Conservation (phyloP, 92 coral and sea anemone species). For the Epizoanthus ramosus region DNA sequence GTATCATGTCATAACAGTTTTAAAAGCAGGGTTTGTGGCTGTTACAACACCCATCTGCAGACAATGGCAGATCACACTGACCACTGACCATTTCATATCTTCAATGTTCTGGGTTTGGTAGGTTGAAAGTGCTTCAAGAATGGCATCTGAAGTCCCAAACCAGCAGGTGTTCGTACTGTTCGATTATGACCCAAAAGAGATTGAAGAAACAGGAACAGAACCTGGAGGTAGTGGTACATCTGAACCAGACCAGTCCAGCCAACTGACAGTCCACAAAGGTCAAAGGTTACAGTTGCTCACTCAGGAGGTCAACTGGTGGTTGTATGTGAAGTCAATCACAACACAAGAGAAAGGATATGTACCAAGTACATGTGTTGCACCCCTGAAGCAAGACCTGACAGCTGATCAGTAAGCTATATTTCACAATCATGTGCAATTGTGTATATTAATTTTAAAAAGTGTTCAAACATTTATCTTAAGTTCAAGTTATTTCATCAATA, state of each 20-base stretch:
- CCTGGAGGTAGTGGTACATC: not conserved
- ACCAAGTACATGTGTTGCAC: constrained; percentile 64
- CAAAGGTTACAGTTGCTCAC: constrained; percentile 18
- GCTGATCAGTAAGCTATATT: constrained; percentile 66
- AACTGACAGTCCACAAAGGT: constrained; percentile 6
- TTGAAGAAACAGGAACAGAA: not conserved
- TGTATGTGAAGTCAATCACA: constrained; percentile 6
- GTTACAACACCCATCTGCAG: too few relatives aligned
- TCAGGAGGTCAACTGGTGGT: constrained; percentile 20
- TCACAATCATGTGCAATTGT: too few relatives aligned
- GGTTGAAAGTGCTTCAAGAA: too few relatives aligned
- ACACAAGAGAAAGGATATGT: constrained; percentile 27
- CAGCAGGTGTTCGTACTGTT: constrained; percentile 10
- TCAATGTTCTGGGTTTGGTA: too few relatives aligned
- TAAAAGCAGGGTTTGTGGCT: too few relatives aligned
- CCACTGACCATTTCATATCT: too few relatives aligned
- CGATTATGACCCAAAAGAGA: constrained; percentile 16
- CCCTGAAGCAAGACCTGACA: constrained; percentile 66
- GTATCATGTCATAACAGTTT: too few relatives aligned
- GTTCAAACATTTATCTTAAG: too few relatives aligned
- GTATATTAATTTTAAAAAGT: too few relatives aligned
- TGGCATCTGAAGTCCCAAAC: not conserved
- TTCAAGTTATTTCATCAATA: too few relatives aligned
- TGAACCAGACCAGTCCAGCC: not conserved
- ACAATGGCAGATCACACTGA: too few relatives aligned